These are phyloP conservation scores for Ia io DNA, from an alignment of 2,113 vertebrate species.

Conservation along the genomic window DNA sequence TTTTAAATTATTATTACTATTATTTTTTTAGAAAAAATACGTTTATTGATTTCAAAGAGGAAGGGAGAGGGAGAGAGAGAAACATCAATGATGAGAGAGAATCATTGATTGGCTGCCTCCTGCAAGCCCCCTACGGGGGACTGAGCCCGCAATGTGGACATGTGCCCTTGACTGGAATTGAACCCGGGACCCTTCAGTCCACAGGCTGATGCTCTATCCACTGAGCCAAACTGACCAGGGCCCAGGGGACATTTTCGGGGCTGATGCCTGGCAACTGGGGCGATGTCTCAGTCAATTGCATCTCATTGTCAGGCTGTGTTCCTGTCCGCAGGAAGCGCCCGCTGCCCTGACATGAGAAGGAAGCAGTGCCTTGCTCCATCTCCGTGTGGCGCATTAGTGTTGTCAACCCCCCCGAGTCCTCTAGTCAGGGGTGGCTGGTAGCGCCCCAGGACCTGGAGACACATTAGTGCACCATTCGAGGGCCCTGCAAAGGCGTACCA, in stretches of 20 bases:
- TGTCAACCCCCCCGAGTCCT: not conserved
- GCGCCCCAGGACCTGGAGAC: not conserved
- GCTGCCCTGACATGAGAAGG: not conserved
- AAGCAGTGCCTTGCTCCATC: too few species aligned
- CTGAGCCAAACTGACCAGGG: too few species aligned
- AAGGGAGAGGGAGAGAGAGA: too few species aligned
- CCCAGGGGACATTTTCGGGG: not conserved
- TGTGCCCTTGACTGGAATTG: too few species aligned
- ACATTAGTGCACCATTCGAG: accelerated
- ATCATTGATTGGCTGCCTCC: too few species aligned
- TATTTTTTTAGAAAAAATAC: too few species aligned
- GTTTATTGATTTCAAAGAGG: too few species aligned
- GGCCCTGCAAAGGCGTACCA: not conserved
- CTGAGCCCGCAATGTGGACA: too few species aligned
- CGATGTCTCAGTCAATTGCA: not conserved
- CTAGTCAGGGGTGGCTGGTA: not conserved
- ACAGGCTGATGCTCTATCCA: too few species aligned
- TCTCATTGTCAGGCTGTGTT: not conserved
- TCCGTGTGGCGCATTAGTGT: not conserved
- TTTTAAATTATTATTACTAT: not conserved
- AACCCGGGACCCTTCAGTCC: too few species aligned
- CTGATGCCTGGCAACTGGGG: not conserved
- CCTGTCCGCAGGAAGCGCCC: not conserved
- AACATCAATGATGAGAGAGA: too few species aligned
- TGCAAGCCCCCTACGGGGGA: too few species aligned